Evolutionary conservation across 2,888 invertebrate species (phyloP), one percentile per base, ranked within the genome.

Genomic region (Choreutis nemorana): DNA sequence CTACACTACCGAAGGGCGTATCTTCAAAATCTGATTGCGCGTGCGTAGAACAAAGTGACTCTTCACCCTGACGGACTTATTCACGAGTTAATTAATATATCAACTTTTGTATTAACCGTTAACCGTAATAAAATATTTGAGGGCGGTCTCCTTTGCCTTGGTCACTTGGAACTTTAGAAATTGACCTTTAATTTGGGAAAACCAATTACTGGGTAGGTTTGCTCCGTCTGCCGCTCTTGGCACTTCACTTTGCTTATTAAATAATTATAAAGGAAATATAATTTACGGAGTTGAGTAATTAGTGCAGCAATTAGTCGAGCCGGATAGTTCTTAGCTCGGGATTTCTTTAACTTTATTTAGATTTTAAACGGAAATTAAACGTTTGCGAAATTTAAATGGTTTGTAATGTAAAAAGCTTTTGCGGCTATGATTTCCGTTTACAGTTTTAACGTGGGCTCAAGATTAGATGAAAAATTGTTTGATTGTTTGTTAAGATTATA

Each of bases 71-170:
- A 61, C 66, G 52, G 71, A 71, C 72, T 75, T 71, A 68, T 68
- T 71, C 71, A 63, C 60, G 52, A 71, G 71, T 73, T 75, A 77
- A 77, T 77, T 77, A 77, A 73, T 75, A 73, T 71, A 72, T 72
- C 68, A 77, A 75, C 72, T 73, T 77, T 75, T 54, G 55, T 62
- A 71, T 68, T 64, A 75, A 64, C 61, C 55, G 66, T 60, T 61
- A 56, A 54, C 55, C 54, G 61, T 66, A 70, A 68, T 71, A 72
- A 73, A 72, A 73, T 63, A 41, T 41, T 41, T 33, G 34, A n/a
- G 34, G 22, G 37, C 31, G 34, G 34, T 32, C 29, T 37, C 35
- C 32, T 30, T 31, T 29, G 23, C 28, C 26, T 24, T 26, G 29
- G 20, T 24, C 2, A 28, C 15, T 32, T n/a, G 22, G 26, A 28